These are phyloP conservation scores for Stichodactyla helianthus DNA, from an alignment of 64 coral and sea anemone species.

Conservation along the genomic window DNA sequence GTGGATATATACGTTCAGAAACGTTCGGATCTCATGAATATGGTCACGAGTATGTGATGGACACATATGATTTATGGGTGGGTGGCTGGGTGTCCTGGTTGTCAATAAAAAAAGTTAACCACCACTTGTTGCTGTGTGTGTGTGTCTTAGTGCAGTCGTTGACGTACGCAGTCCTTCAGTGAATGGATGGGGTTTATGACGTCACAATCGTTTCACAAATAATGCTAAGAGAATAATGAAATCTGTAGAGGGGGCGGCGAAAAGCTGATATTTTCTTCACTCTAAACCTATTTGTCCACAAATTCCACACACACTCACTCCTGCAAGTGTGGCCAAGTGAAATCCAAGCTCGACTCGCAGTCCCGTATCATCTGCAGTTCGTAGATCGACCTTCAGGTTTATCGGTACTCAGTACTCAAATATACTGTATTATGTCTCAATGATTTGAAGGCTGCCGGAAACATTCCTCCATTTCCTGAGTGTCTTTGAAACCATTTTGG, in stretches of 20 bases:
- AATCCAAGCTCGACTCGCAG: slow-evolving; percentile 3
- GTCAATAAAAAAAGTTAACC: not conserved
- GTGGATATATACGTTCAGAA: not conserved
- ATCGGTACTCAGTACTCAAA: slow-evolving; percentile 38
- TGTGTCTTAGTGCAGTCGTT: not conserved
- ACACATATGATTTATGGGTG: not conserved
- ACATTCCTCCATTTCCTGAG: slow-evolving; percentile 95
- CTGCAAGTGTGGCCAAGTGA: slow-evolving; percentile 6
- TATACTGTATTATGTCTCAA: slow-evolving; percentile 89
- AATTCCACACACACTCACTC: not conserved
- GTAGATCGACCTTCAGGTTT: slow-evolving; percentile 13
- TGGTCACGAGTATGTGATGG: not conserved
- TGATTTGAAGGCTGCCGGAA: slow-evolving; percentile 73
- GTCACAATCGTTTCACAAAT: slow-evolving; percentile 26
- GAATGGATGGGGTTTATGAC: not conserved
- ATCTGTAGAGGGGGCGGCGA: slow-evolving; percentile 46
- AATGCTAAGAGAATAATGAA: slow-evolving; percentile 29
- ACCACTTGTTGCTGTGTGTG: not conserved
- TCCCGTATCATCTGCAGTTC: slow-evolving; percentile 11
- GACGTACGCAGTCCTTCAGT: not conserved
- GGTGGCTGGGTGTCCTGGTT: not conserved
- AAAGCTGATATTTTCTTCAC: slow-evolving; percentile 13
- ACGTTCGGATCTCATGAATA: too few relatives aligned
- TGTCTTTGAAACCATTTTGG: slow-evolving; percentile 55
- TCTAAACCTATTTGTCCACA: slow-evolving; percentile 3